Base-by-base conservation (phyloP, 2,113 vertebrate genomes). In the Nerophis ophidion region DNA sequence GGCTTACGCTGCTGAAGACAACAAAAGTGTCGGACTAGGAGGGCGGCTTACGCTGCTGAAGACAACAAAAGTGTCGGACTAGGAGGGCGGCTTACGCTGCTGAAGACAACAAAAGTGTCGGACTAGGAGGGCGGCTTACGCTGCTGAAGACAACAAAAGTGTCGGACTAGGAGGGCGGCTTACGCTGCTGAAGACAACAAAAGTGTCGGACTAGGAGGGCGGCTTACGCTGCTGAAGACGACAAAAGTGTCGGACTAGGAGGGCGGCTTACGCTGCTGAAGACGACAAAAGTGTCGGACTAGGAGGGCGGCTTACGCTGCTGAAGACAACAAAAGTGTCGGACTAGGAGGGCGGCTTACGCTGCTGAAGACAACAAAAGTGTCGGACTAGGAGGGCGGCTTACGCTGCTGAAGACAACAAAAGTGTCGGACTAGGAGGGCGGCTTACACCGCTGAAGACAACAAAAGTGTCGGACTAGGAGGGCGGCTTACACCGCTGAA, bases 131-230 rank as follows among this genome's bases (percentile, higher is more conserved):
- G 19, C 13, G 17, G n/a, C 33, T 46, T 8, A 49, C 5, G 6
- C 14, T 34, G 63, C 38, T 56, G n/a, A 56, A 56, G n/a, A 36
- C 8, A 4, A 36, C 34, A 36, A n/a, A n/a, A n/a, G 76, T 10
- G 4, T 33, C 8, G 48, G n/a, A 0, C 8, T n/a, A n/a, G n/a
- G n/a, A n/a, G n/a, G 42, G 19, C 13, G 17, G n/a, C 33, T 46
- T 8, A 49, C 5, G 6, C 14, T 34, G 63, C 38, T 56, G n/a
- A 56, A 56, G n/a, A 36, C 8, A 4, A 36, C 34, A 36, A n/a
- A n/a, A n/a, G 76, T 10, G 4, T 33, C 8, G 48, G n/a, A 0
- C 8, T n/a, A n/a, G n/a, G n/a, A n/a, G n/a, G 42, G 19, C 13
- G 17, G n/a, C 33, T 46, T 8, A 49, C 5, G 6, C 14, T 34